Evolutionary conservation across 2,797 vertebrate species (phyloP).

Genomic region (Dipus sagitta): DNA sequence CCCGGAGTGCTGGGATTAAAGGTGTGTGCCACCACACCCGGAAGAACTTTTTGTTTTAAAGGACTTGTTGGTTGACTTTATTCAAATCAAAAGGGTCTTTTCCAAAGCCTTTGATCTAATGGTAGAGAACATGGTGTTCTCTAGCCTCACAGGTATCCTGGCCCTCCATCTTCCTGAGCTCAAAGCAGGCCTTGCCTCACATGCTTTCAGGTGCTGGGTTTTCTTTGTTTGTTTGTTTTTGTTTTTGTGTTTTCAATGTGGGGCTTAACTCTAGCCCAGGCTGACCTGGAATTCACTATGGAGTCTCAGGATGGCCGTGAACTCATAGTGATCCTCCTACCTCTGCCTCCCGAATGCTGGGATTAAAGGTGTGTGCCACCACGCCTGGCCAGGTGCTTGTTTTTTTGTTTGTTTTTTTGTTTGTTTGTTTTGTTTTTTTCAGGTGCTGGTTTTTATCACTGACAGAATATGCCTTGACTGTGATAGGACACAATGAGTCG

Average conservation of each 20-base stretch:
- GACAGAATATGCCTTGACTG: conserved; percentile 19
- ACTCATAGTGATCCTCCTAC: too few relatives aligned
- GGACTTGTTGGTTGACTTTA: conserved; percentile 49
- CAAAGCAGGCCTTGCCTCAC: neutral
- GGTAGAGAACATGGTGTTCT: neutral
- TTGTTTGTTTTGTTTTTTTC: too few relatives aligned
- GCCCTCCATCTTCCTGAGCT: neutral
- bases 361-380: too few relatives aligned
- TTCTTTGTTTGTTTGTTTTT: too few relatives aligned
- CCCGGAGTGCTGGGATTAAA: too few relatives aligned
- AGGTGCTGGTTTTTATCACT: neutral
- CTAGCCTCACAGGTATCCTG: neutral
- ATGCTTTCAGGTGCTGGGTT: neutral
- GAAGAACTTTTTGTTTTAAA: conserved; percentile 23
- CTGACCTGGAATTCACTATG: too few relatives aligned
- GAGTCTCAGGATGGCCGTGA: too few relatives aligned
- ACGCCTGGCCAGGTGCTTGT: neutral
- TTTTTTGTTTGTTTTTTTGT: too few relatives aligned
- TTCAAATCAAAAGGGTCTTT: conserved; percentile 48
- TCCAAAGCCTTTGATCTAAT: neutral
- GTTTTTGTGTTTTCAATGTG: too few relatives aligned
- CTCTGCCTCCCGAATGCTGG: too few relatives aligned
- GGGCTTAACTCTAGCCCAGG: too few relatives aligned
- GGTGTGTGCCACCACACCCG: too few relatives aligned
- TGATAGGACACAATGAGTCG: neutral